A percentile compares a stretch with the other conserved stretches of the same genome.
phyloP scores from a whole-genome alignment of 2,113 vertebrate genomes.

The Lophura nycthemera region DNA sequence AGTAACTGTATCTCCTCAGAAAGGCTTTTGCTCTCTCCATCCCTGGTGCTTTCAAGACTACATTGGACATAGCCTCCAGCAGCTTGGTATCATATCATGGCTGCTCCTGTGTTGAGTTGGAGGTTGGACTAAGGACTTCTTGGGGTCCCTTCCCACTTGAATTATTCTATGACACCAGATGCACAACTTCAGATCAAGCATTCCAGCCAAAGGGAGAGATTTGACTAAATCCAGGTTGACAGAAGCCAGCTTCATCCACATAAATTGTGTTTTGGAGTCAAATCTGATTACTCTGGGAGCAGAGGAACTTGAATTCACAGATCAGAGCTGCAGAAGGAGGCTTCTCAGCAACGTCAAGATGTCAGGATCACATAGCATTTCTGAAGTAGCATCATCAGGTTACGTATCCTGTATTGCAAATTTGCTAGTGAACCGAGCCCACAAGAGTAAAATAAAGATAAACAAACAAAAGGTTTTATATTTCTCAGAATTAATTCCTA shows the following conservation, averaged over 20 bases:
- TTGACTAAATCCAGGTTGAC: too few species aligned
- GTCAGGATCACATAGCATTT: not conserved
- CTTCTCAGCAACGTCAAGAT: not conserved
- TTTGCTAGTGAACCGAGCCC: not conserved
- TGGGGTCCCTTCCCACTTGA: not conserved
- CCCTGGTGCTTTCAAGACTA: not conserved
- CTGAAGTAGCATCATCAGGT: not conserved
- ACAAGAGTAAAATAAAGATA: not conserved
- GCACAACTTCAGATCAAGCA: not conserved
- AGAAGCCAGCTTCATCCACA: not conserved
- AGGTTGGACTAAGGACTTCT: not conserved
- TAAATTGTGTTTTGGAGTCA: not conserved
- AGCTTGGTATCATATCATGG: not conserved
- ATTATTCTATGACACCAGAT: not conserved
- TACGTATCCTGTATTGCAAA: rapidly evolving
- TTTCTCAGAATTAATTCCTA: not conserved
- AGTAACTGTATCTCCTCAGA: not conserved
- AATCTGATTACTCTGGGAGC: not conserved
- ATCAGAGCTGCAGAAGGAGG: not conserved
- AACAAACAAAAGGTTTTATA: not conserved
- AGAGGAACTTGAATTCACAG: not conserved
- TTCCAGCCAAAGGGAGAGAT: not conserved
- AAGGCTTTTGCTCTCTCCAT: not conserved
- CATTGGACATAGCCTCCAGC: not conserved
- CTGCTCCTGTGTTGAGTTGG: not conserved